Evolutionary conservation across 1,140 invertebrate species (phyloP), one percentile per base, ranked within the genome.

Genomic region (Pissodes strobi): DNA sequence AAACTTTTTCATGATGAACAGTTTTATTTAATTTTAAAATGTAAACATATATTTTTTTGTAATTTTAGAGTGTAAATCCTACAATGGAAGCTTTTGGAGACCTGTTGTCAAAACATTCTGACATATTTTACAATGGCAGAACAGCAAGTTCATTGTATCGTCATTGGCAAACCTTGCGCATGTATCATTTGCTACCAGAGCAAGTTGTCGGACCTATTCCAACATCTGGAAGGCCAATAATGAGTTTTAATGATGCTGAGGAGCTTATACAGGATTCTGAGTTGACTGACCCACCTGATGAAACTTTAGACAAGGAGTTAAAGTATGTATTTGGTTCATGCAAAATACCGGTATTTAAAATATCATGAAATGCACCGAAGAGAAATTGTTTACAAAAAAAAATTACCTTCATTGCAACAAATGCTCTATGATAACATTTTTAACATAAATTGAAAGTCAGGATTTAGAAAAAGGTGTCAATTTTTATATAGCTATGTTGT

Each of bases 101-200:
- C 69, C 79, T 97, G n/a, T 78, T 98, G n/a, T 86, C 90, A 53
- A 84, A 90, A 73, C 90, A 95, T 79, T 85, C 90, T 0, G 86
- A 91, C 64, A 82, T 90, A 1, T 98, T 99, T 79, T 92, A 95
- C 79, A 87, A 88, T 43, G 86, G 89, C 18, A 84, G 97, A 69
- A 98, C 93, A 12, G 84, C 93, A 1, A 95, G 94, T 81, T 82
- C 88, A 9, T 79, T 99, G 22, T 84, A 91, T 71, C 86, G 86
- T 27, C 94, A 98, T 79, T 99, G 96, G 96, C 85, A 91, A 59
- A 81, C 94, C 18, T 87, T 99, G 79, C 95, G 95, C 78, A 94
- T 97, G 72, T 97, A 96, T 78, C 89, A 94, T 72, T 80, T 99
- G 1, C 77, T 99, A 27, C 89, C 92, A 0, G 95, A 98, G 81